Conservation (phyloP, 2,113 vertebrate species). For the Echinops telfairi region DNA sequence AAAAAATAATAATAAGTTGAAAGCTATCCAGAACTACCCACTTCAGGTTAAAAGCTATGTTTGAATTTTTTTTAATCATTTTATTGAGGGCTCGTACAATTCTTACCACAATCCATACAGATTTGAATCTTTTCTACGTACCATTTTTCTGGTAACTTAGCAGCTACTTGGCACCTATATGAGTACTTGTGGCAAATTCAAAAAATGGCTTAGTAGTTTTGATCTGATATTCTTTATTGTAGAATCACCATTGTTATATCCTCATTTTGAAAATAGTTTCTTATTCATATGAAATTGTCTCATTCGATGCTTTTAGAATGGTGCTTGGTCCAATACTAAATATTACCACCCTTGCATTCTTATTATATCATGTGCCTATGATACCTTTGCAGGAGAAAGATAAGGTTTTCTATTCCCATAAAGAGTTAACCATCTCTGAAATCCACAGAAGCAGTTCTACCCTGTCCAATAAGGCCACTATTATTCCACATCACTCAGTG, state of each 20-base stretch:
- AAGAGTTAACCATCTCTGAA: too few relatives aligned
- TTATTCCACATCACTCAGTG: too few relatives aligned
- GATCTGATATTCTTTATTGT: background rate
- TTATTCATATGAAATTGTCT: conserved; percentile 15
- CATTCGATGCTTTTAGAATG: background rate
- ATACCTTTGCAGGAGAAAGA: too few relatives aligned
- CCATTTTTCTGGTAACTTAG: background rate
- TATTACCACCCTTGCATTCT: background rate
- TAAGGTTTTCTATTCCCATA: too few relatives aligned
- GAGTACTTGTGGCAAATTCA: background rate
- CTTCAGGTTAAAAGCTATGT: background rate
- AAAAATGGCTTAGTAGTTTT: background rate
- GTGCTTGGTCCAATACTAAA: background rate
- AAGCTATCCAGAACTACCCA: background rate
- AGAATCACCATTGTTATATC: background rate
- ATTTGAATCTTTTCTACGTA: background rate
- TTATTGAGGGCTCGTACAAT: too few relatives aligned
- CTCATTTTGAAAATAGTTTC: background rate
- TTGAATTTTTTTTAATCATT: too few relatives aligned
- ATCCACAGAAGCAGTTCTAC: too few relatives aligned
- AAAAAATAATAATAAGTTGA: too few relatives aligned
- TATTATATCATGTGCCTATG: background rate
- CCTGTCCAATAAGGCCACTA: too few relatives aligned
- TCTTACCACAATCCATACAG: too few relatives aligned
- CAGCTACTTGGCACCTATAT: background rate